phyloP scores from a whole-genome alignment of 2,113 vertebrate species.

The Syrmaticus mikado region DNA sequence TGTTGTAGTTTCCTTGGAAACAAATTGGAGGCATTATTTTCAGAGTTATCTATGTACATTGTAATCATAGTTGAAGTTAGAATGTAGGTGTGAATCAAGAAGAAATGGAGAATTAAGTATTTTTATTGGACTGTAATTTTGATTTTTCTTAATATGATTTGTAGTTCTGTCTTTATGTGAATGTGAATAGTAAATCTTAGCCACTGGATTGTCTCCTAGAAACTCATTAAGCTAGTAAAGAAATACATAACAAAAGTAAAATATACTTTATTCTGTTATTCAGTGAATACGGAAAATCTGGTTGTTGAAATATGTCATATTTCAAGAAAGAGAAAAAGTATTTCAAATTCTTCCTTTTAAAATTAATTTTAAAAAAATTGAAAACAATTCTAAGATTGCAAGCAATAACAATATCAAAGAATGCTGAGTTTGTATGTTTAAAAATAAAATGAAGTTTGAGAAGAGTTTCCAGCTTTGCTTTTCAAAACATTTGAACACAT shows the following conservation, averaged over 20 bases:
- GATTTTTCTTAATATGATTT: not conserved
- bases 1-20: no score
- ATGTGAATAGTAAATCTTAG: not conserved
- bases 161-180: not conserved
- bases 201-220: not conserved
- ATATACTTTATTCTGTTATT: not conserved
- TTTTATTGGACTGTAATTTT: not conserved
- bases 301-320: not conserved
- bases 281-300: not conserved
- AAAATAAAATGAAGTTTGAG: not conserved
- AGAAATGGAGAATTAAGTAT: not conserved
- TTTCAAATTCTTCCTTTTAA: not conserved
- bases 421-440: not conserved
- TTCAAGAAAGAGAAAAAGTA: not conserved
- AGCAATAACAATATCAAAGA: not conserved
- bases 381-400: not conserved
- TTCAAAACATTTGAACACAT: not conserved
- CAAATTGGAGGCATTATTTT: no score
- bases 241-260: not conserved
- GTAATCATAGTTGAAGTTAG: not conserved
- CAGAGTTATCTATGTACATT: not conserved
- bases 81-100: not conserved
- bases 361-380: not conserved
- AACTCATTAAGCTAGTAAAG: not conserved
- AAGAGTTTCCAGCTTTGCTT: not conserved